Conservation (phyloP, 2,113 vertebrate genomes). For the Mustelus asterias region DNA sequence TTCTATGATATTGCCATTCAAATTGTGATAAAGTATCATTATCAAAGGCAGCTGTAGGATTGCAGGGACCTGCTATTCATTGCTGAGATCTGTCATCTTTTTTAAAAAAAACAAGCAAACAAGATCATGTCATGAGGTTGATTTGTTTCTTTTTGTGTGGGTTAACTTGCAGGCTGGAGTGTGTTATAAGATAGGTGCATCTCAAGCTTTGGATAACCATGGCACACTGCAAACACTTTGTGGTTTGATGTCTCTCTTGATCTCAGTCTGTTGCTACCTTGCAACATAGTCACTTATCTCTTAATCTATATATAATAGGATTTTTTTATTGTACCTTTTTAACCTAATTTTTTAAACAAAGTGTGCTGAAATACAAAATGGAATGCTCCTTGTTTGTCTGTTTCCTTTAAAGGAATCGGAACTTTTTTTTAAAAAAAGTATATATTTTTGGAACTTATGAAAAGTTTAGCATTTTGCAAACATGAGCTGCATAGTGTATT, state of each 20-base stretch:
- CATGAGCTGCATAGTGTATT: neutral
- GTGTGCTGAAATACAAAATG: neutral
- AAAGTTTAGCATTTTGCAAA: neutral
- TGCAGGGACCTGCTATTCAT: neutral
- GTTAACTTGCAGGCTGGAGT: neutral
- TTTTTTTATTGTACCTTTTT: neutral
- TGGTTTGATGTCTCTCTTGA: slow-evolving; percentile 2
- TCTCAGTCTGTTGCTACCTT: neutral
- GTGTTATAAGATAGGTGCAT: neutral
- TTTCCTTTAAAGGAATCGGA: neutral
- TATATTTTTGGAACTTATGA: neutral
- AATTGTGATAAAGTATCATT: neutral
- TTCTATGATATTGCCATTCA: neutral
- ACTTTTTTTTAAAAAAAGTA: neutral
- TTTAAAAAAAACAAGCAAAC: neutral
- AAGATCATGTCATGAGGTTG: neutral
- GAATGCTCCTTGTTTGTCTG: neutral
- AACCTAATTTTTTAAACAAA: neutral
- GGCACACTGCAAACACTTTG: slow-evolving; percentile 21
- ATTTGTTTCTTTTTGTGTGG: neutral
- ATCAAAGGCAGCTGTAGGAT: neutral
- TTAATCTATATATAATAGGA: neutral
- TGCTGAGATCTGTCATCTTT: neutral
- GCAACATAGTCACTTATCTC: neutral
- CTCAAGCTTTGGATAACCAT: neutral